Conservation (phyloP, 2,113 vertebrate species). For the Rhipidura dahli region DNA sequence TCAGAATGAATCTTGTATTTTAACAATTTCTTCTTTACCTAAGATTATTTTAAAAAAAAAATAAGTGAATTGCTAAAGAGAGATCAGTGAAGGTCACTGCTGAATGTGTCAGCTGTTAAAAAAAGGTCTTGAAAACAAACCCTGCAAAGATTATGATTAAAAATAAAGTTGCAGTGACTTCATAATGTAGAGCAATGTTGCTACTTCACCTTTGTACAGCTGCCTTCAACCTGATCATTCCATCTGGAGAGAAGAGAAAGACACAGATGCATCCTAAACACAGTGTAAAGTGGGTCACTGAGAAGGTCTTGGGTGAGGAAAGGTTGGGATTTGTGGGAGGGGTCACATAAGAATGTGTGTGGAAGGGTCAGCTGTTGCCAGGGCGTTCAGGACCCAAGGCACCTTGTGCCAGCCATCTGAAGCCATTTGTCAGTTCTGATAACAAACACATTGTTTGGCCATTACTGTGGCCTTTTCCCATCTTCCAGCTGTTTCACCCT, state of each 20-base stretch:
- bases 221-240: not conserved
- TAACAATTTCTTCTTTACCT: not conserved
- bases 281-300: not conserved
- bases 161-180: not conserved
- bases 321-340: not conserved
- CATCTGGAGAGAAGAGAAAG: not conserved
- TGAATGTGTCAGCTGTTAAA: not conserved
- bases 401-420: not conserved
- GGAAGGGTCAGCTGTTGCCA: not conserved
- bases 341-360: not conserved
- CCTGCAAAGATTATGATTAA: not conserved
- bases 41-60: not conserved
- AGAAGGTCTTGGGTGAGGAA: not conserved
- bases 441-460: not conserved
- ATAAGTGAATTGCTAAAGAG: not conserved
- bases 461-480: not conserved
- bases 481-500: not conserved
- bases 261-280: not conserved
- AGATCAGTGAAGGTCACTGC: not conserved
- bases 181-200: not conserved
- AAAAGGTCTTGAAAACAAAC: not conserved
- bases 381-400: not conserved
- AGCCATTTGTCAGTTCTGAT: not conserved
- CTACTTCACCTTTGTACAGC: not conserved
- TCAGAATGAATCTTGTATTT: not conserved